Base-by-base conservation (phyloP, 2,888 invertebrate species). In the Muschampia plurimacula region DNA sequence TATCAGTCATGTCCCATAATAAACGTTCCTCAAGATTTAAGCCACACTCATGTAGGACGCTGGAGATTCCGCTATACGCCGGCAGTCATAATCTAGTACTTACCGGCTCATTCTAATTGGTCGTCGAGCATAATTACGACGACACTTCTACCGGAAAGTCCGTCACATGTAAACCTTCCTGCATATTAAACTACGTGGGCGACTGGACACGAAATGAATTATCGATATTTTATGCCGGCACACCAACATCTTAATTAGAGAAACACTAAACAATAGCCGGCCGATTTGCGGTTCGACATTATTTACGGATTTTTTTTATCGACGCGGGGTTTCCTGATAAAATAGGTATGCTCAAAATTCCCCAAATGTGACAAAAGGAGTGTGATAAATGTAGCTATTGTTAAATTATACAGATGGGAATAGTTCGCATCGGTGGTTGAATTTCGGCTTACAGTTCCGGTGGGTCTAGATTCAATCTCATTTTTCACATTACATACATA, bases 201-300 rank as follows among this genome's bases (percentile, higher is more conserved):
- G 83, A 86, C 82, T 80, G 81, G 79, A 79, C 77, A 76, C 73
- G 69, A 79, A 83, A 85, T 87, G 84, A 88, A 82, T 85, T 86
- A 88, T 87, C 78, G 86, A 79, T 77, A 80, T 82, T 82, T 87
- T 85, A 85, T 85, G 83, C 85, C 79, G 79, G 79, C 74, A 75
- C 52, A 79, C 67, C 78, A 80, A 86, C 83, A 83, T 83, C 88
- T 87, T 86, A 86, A 87, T 87, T 87, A 86, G 76, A 86, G 76
- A 32, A 74, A 78, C 80, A 79, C 79, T 78, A 81, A 78, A 78
- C 79, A 77, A 76, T 77, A 74, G 70, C 10, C 46, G 10, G 59
- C 39, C 46, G 66, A 71, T 71, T 69, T 52, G 22, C 49, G 59
- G 15, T 57, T 64, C 62, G 62, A 71, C 1, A 46, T 65, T 65